A percentile compares a stretch with the other conserved stretches of the same genome.
phyloP scores from a whole-genome alignment of 2,113 vertebrate genomes.

The Corythornis madagascariensis region DNA sequence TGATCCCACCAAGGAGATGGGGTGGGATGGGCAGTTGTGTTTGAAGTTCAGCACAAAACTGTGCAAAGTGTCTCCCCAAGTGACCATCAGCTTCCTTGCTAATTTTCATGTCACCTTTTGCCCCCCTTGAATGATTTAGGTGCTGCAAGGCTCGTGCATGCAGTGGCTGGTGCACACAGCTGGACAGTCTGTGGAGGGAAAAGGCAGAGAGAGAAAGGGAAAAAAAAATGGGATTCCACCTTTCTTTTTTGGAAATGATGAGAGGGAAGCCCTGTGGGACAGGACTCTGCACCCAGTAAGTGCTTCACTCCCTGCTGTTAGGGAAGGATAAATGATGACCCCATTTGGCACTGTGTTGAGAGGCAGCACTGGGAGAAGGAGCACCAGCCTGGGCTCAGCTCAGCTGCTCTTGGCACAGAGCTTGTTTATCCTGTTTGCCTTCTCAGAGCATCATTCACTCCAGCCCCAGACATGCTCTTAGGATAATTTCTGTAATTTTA shows the following conservation, averaged over 20 bases:
- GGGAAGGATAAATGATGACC: not conserved
- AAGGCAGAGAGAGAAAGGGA: not conserved
- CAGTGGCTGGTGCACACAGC: not conserved
- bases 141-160: not conserved
- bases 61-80: not conserved
- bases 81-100: not conserved
- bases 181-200: not conserved
- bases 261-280: not conserved
- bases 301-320: not conserved
- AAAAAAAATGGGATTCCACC: not conserved
- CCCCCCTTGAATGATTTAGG: accelerated
- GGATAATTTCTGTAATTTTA: constrained; percentile 64
- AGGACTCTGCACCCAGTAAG: not conserved
- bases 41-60: not conserved
- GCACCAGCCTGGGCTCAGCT: not conserved
- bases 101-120: not conserved
- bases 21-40: not conserved
- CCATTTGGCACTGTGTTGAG: not conserved
- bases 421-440: constrained; percentile 37
- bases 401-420: not conserved
- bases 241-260: not conserved
- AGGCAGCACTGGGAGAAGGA: not conserved
- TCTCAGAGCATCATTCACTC: constrained; percentile 39
- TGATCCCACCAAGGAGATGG: not conserved
- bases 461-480: constrained; percentile 37